These are phyloP conservation scores for Metridium senile DNA, from an alignment of 92 coral and sea anemone genomes.

Conservation along the genomic window DNA sequence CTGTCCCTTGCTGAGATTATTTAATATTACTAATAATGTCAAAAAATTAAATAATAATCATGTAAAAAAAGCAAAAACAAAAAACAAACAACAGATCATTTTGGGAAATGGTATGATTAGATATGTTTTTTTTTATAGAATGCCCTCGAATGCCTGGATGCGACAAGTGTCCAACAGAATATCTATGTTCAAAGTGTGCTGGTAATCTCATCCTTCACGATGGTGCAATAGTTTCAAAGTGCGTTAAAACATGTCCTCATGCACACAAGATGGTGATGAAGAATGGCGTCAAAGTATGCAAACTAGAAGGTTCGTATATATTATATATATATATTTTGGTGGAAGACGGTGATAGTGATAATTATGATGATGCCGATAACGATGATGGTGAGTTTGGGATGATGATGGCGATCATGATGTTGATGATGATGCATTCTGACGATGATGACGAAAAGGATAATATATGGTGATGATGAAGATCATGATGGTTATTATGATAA, in stretches of 20 bases:
- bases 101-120: neutral
- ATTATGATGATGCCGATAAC: neutral
- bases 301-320: neutral
- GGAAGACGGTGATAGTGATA: neutral
- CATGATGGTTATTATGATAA: no score
- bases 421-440: neutral
- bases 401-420: neutral
- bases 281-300: constrained; percentile 1
- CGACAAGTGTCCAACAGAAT: neutral
- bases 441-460: neutral
- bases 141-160: constrained; percentile 17
- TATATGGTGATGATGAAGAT: neutral
- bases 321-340: no score
- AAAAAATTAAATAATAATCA: no score
- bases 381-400: no score
- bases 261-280: neutral
- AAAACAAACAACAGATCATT: neutral
- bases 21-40: no score
- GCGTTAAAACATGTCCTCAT: neutral
- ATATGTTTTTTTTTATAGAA: neutral
- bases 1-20: no score
- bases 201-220: neutral
- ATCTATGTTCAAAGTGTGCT: neutral
- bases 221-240: neutral
- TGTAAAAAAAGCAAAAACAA: constrained; percentile 13